Conservation (phyloP, 2,797 vertebrate species). For the Pantherophis vulpinus region DNA sequence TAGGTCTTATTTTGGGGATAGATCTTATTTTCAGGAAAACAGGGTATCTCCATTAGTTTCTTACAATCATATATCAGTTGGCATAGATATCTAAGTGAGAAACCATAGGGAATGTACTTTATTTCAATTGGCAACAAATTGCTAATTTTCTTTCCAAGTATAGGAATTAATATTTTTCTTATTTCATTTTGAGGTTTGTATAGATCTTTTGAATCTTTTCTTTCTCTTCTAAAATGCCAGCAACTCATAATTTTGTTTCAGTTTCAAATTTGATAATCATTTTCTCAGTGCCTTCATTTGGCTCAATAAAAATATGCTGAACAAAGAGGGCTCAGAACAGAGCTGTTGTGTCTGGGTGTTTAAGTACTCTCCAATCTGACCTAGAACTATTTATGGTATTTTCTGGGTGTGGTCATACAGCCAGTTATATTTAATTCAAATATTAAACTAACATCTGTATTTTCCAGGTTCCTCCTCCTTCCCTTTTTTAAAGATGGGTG, state of each 20-base stretch:
- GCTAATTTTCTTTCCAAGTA: background rate
- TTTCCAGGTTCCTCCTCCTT: background rate
- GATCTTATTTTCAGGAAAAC: too few relatives aligned
- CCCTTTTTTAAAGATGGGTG: background rate
- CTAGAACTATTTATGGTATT: background rate
- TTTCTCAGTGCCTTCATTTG: background rate
- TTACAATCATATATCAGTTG: background rate
- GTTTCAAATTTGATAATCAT: background rate
- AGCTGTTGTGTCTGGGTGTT: background rate
- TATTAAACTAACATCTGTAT: background rate
- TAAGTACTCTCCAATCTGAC: background rate
- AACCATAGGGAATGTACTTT: background rate
- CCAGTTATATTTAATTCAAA: background rate
- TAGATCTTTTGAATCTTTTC: background rate
- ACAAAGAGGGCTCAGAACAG: background rate
- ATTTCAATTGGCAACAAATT: background rate
- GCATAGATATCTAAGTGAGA: background rate
- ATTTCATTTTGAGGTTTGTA: background rate
- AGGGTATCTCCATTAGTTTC: too few relatives aligned
- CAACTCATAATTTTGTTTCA: background rate
- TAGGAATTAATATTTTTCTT: background rate
- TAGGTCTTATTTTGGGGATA: too few relatives aligned
- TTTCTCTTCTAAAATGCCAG: background rate
- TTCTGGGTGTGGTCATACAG: background rate
- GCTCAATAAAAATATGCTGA: background rate